Base-by-base conservation (phyloP, 2,888 invertebrate genomes). In the Heliconius charithonia region DNA sequence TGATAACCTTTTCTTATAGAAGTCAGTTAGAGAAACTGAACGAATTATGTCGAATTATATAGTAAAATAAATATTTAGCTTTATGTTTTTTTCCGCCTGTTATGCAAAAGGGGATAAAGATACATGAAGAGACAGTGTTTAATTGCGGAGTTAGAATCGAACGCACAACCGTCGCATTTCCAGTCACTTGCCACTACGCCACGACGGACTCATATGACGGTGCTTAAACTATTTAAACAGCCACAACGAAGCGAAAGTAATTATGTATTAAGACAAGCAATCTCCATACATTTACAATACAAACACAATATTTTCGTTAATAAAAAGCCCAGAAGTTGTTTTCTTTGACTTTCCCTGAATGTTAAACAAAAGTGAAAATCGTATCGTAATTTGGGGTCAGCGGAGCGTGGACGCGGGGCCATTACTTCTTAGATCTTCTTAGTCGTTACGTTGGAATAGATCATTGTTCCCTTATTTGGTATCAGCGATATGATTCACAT, bases 281-380 rank as follows among this genome's bases (percentile, higher is more conserved):
- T 25, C 59, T 59, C 32, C 32, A 62, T 72, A 56, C 59, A 62
- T 56, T 56, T 32, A 56, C 32, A 59, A 32, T 51, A 51, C 51
- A 51, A 51, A 72, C 32, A 27, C 16, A 69, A 45, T 32, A 37
- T 59, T 59, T 72, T 59, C 4, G 59, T 32, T 71, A 51, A 56
- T 71, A 71, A 56, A 56, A 71, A 29, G 71, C 56, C 71, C 51
- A 77, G 37, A 77, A 9, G 27, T 59, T 72, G 37, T 74, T 80
- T 78, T 72, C 62, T 59, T 81, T 37, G 65, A 81, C 81, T 81
- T 81, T 81, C 80, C 80, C 78, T 71, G 78, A 75, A 78, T 80
- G 79, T 80, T 80, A 78, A 86, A 87, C 85, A 88, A 90, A 90
- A 90, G 90, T 89, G 89, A 90, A 88, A 89, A 87, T 86, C 79